Base-by-base conservation (phyloP, 2,113 vertebrate species). In the Leptocoma aspasia region DNA sequence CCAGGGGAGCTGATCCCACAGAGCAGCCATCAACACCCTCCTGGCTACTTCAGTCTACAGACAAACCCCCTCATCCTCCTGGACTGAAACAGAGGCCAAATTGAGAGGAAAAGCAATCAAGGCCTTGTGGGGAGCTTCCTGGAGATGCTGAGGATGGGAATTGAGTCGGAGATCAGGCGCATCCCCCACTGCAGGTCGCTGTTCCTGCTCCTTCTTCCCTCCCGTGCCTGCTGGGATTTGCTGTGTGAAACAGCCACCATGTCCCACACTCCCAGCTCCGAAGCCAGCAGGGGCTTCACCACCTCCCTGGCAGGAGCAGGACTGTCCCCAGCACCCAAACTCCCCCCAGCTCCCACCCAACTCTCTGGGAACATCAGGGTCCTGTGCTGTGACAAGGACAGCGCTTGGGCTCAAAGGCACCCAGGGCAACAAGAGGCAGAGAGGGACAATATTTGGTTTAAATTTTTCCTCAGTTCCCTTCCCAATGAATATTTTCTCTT, bases 101-200 rank as follows among this genome's bases (percentile, higher is more conserved):
- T 0, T 0, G 5, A 82, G 57, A 50, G 44, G 9, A 54, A 50
- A 26, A 64, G 35, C 3, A 2, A 30, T 8, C 0, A 6, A 4
- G 3, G 14, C n/a, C 15, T n/a, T 0, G 4, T 1, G 21, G 35
- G 17, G 52, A 44, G 28, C 41, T 44, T 61, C 41, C 71, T 75
- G 65, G 61, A 28, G 59, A 27, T 10, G 33, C 27, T 0, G 1
- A 70, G 73, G 72, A 23, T 3, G 4, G 70, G 41, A 78, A 44
- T 2, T 0, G 16, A 70, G 76, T 5, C 0, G 0, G 37, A n/a
- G 83, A 54, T 39, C 33, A 17, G 73, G 18, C 0, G 0, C 57
- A 23, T 8, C 26, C n/a, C n/a, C 41, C 57, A 2, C 60, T 13
- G 26, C 82, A 73, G 49, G 15, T 18, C 30, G 24, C 27, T 2